A percentile compares a stretch with the other conserved stretches of the same genome.
These are phyloP conservation scores for Heterotilapia buettikoferi DNA, from an alignment of 2,113 vertebrate genomes.

Conservation along the genomic window DNA sequence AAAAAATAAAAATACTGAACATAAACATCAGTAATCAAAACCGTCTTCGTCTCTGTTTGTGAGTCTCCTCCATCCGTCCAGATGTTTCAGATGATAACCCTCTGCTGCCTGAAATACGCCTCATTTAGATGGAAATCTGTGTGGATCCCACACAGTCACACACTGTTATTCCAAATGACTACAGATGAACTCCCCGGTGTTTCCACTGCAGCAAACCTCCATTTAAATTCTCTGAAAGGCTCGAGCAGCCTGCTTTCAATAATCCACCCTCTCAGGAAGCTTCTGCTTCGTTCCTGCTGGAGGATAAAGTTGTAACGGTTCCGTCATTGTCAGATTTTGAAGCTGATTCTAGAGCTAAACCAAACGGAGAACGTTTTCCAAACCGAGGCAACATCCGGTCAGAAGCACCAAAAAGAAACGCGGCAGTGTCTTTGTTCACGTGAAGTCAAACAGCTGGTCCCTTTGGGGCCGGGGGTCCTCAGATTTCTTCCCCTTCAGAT, in stretches of 20 bases:
- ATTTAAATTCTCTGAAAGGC: background rate
- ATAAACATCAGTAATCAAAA: background rate
- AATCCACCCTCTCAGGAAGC: background rate
- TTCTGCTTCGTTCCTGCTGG: background rate
- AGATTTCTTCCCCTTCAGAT: slow-evolving; percentile 11
- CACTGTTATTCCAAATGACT: background rate
- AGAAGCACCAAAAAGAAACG: background rate
- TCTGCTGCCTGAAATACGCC: background rate
- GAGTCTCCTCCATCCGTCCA: background rate
- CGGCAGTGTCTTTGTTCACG: background rate
- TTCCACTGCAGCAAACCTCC: background rate
- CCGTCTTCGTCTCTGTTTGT: background rate
- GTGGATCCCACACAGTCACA: background rate
- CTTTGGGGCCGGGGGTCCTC: background rate
- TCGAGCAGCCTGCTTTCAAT: background rate
- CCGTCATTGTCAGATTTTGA: background rate
- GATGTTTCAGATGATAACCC: background rate
- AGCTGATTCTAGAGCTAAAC: background rate
- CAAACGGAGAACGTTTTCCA: background rate
- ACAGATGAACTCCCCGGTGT: background rate
- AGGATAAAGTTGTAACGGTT: background rate
- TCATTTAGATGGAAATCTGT: background rate
- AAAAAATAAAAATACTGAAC: background rate
- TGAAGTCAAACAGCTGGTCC: slow-evolving; percentile 1
- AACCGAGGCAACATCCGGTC: background rate